Percentiles rank a stretch among this genome's conserved stretches.
Evolutionary conservation across 1,140 invertebrate species (phyloP).

Genomic region (Antheraea mylitta): DNA sequence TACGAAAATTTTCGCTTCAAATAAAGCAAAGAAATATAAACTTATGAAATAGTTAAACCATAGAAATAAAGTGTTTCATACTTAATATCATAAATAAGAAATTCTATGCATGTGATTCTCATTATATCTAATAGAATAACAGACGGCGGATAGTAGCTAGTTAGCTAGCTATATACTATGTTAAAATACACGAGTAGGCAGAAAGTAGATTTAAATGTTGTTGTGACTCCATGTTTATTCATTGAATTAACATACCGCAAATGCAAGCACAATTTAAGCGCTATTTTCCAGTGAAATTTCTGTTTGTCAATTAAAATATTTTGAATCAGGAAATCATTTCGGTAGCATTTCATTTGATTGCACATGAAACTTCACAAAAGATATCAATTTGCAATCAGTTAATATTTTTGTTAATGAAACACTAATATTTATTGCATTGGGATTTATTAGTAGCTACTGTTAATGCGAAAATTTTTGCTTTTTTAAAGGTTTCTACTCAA

Average conservation of each 20-base stretch:
- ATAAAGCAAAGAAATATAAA: too few species aligned
- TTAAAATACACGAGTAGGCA: constrained; percentile 18
- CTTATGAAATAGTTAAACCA: too few species aligned
- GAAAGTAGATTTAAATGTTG: constrained; percentile 44
- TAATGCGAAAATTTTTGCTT: neutral
- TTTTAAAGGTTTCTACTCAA: too few species aligned
- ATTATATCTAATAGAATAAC: too few species aligned
- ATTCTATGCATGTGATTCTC: too few species aligned
- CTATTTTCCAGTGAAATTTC: constrained; percentile 61
- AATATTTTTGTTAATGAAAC: neutral
- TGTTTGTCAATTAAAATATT: constrained; percentile 77
- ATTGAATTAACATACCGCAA: constrained; percentile 64
- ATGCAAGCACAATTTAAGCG: constrained; percentile 65
- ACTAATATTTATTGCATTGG: neutral
- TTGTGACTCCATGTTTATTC: constrained; percentile 61
- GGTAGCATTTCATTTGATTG: constrained; percentile 64
- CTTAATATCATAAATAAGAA: too few species aligned
- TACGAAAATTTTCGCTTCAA: too few species aligned
- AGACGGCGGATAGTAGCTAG: too few species aligned
- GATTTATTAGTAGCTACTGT: neutral
- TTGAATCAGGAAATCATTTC: constrained; percentile 70
- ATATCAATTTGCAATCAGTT: constrained; percentile 16
- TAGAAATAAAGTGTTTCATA: too few species aligned
- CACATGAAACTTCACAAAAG: constrained; percentile 45
- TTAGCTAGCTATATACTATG: too few species aligned